Evolutionary conservation across 2,888 invertebrate species (phyloP).

Genomic region (Diarsia mendica): DNA sequence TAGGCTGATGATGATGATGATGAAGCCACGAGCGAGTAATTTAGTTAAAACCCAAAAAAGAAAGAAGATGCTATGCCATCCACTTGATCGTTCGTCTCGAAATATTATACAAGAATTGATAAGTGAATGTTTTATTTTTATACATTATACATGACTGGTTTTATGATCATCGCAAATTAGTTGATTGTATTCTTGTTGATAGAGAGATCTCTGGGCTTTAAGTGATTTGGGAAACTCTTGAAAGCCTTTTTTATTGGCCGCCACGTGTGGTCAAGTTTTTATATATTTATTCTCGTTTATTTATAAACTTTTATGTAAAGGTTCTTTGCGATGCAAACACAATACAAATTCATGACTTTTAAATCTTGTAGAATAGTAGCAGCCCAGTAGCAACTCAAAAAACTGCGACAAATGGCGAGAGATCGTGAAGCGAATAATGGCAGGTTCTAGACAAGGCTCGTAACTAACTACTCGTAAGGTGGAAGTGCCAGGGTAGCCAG

Average conservation of each 20-base stretch:
- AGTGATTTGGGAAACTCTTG: conserved; percentile 41
- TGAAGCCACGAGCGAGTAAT: too few species aligned
- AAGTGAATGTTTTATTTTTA: conserved; percentile 1
- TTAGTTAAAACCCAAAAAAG: neutral
- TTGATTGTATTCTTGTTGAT: conserved; percentile 24
- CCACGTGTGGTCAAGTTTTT: conserved; percentile 37
- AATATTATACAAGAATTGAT: neutral
- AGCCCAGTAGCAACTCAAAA: too few species aligned
- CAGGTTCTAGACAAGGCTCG: too few species aligned
- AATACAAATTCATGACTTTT: neutral
- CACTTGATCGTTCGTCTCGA: neutral
- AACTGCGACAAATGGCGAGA: too few species aligned
- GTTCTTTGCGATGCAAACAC: neutral
- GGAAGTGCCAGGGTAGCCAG: too few species aligned
- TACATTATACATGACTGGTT: conserved; percentile 2
- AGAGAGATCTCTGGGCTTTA: conserved; percentile 4
- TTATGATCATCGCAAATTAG: conserved; percentile 26
- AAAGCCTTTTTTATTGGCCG: conserved; percentile 4
- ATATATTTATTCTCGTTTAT: conserved; percentile 4
- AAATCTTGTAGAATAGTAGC: neutral
- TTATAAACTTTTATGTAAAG: neutral
- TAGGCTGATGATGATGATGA: too few species aligned
- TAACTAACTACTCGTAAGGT: too few species aligned
- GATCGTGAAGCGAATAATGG: too few species aligned
- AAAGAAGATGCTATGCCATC: neutral